Conservation (phyloP, 2,797 vertebrate genomes). For the Enteromius unitaeniatus region DNA sequence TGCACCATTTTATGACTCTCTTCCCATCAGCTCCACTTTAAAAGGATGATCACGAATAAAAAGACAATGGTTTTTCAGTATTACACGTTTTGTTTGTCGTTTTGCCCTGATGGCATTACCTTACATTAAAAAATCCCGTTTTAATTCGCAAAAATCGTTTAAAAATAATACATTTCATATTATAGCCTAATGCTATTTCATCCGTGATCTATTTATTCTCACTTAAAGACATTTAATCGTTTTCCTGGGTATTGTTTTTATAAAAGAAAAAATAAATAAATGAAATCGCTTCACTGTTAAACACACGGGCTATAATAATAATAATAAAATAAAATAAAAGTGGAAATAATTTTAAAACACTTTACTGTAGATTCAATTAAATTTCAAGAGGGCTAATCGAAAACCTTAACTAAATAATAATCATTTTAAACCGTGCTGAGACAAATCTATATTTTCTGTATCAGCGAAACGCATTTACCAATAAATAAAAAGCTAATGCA, state of each 20-base stretch:
- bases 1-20: background rate
- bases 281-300: background rate
- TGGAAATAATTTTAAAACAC: background rate
- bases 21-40: background rate
- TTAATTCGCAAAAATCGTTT: no score
- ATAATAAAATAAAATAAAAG: background rate
- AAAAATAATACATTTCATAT: no score
- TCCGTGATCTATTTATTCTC: background rate
- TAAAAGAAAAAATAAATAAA: no score
- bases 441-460: background rate
- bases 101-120: background rate
- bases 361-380: background rate
- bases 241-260: background rate
- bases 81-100: background rate
- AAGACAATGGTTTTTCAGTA: background rate
- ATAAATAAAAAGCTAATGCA: background rate
- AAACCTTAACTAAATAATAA: background rate
- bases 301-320: background rate
- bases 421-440: background rate
- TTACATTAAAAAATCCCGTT: no score
- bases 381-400: background rate
- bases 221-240: no score
- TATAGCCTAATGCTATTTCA: background rate
- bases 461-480: background rate
- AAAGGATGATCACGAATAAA: background rate